These are phyloP conservation scores for Mercenaria mercenaria DNA, from an alignment of 1,140 invertebrate species.

Conservation along the genomic window DNA sequence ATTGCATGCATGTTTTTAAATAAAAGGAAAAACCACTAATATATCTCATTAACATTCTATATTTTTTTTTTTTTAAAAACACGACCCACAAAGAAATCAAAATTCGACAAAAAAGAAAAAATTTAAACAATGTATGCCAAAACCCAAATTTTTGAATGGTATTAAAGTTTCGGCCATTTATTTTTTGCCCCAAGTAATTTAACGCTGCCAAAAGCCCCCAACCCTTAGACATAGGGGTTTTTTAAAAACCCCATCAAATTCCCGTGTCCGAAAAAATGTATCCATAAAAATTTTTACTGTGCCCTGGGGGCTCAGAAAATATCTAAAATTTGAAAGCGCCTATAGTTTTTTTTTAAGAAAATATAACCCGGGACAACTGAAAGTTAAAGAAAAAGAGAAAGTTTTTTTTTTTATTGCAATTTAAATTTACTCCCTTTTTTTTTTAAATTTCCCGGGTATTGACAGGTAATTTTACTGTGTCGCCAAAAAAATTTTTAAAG, in stretches of 20 bases:
- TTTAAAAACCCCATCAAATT: background rate
- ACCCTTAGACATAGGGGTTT: background rate
- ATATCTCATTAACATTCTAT: too few species aligned
- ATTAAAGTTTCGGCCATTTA: background rate
- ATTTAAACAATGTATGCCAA: conserved; percentile 23
- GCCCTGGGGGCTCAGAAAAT: background rate
- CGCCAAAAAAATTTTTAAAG: too few species aligned
- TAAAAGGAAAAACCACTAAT: too few species aligned
- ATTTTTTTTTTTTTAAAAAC: too few species aligned
- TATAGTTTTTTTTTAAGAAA: conserved; percentile 3
- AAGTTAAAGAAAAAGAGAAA: conserved; percentile 30
- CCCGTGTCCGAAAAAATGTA: conserved; percentile 11
- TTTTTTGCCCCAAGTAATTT: background rate
- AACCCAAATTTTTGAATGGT: background rate
- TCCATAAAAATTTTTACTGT: background rate
- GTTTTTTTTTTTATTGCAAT: conserved; percentile 3
- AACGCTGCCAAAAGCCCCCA: conserved; percentile 16
- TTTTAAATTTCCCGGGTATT: background rate
- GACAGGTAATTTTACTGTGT: background rate
- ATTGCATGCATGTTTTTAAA: background rate
- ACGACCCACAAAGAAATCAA: too few species aligned
- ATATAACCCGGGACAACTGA: background rate
- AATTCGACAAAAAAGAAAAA: background rate
- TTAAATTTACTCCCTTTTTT: background rate
- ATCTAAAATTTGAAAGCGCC: background rate